phyloP scores from a whole-genome alignment of 1,140 invertebrate species.

The Vollenhovia emeryi region DNA sequence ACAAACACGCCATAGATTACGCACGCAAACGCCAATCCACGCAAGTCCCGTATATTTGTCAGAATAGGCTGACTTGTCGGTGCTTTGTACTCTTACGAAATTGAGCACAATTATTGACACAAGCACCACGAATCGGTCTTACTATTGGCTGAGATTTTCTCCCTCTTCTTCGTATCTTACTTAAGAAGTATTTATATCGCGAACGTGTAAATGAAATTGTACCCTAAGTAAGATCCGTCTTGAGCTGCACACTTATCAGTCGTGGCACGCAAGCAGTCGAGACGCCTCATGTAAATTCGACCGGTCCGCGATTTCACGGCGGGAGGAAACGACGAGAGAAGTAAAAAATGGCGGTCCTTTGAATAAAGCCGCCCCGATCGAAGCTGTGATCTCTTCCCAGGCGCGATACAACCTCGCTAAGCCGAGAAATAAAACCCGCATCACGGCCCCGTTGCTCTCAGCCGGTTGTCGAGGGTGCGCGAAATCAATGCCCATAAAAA shows the following conservation, averaged over 20 bases:
- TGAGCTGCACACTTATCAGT: slow-evolving; percentile 73
- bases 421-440: slow-evolving; percentile 73
- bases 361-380: slow-evolving; percentile 62
- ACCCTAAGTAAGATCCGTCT: slow-evolving; percentile 49
- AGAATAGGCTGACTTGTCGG: background rate
- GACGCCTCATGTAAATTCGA: slow-evolving; percentile 73
- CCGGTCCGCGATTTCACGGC: slow-evolving; percentile 9
- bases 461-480: background rate
- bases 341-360: slow-evolving; percentile 61
- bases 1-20: slow-evolving; percentile 11
- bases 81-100: background rate
- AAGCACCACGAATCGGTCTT: background rate
- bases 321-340: background rate
- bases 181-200: background rate
- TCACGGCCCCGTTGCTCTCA: slow-evolving; percentile 52
- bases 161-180: background rate
- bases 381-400: slow-evolving; percentile 38
- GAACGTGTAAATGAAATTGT: slow-evolving; percentile 55
- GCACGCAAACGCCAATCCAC: slow-evolving; percentile 1
- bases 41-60: background rate
- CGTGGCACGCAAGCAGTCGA: slow-evolving; percentile 72
- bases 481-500: slow-evolving; percentile 49
- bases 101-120: background rate
- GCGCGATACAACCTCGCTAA: slow-evolving; percentile 63
- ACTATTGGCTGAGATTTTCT: background rate